Percentiles rank a stretch among this genome's conserved stretches.
These are phyloP conservation scores for Rhopalosiphum padi DNA, from an alignment of 1,140 invertebrate species.

Conservation along the genomic window DNA sequence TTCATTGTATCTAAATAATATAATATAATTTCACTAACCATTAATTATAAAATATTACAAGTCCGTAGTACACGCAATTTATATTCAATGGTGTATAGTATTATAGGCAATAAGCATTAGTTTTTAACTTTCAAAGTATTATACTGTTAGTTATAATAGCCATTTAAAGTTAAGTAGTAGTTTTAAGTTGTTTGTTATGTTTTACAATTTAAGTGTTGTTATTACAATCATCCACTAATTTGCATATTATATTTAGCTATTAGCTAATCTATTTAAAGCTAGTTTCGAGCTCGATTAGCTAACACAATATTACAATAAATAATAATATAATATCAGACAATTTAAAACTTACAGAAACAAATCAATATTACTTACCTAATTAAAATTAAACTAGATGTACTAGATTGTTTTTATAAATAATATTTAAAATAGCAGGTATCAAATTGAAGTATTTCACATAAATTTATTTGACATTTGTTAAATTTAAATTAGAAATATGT, in stretches of 20 bases:
- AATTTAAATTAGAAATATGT: background rate
- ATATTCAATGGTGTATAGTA: background rate
- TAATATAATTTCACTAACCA: background rate
- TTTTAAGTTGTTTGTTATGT: background rate
- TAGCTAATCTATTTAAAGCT: background rate
- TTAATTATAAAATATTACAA: background rate
- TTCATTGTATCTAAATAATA: constrained; percentile 15
- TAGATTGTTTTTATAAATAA: background rate
- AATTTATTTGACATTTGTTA: background rate
- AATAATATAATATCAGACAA: background rate
- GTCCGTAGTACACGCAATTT: background rate
- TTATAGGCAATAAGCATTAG: background rate
- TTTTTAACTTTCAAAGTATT: constrained; percentile 8
- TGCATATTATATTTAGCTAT: background rate
- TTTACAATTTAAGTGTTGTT: background rate
- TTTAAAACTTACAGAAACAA: background rate
- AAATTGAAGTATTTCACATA: background rate
- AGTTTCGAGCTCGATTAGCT: background rate
- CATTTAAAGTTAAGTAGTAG: background rate
- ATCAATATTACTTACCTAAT: too few relatives aligned
- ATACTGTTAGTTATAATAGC: background rate
- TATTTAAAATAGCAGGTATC: background rate
- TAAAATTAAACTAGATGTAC: background rate
- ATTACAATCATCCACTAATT: background rate
- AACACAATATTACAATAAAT: background rate